These are phyloP conservation scores for Clarias pachynema DNA, from an alignment of 2,797 vertebrate genomes.

Conservation along the genomic window DNA sequence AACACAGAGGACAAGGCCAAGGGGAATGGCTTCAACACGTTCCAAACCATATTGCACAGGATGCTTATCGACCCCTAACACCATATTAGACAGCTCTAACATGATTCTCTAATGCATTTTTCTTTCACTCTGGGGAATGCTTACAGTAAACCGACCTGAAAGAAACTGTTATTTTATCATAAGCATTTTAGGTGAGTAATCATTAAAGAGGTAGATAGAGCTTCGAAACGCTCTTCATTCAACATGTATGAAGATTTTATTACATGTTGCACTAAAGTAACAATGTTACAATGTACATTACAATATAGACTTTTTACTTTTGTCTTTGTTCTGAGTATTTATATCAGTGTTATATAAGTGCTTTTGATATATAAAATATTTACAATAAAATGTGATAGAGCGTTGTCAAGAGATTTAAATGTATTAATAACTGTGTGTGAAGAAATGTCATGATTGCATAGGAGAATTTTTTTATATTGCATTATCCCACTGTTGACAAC, in stretches of 20 bases:
- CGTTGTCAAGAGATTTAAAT: too few species aligned
- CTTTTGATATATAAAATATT: too few species aligned
- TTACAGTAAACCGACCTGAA: constrained; percentile 21
- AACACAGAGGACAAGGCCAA: constrained; percentile 36
- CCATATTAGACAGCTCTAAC: constrained; percentile 24
- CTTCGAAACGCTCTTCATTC: not conserved
- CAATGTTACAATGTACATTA: too few species aligned
- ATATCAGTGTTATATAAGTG: too few species aligned
- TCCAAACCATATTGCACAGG: constrained; percentile 5
- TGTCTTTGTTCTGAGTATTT: too few species aligned
- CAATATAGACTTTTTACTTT: too few species aligned
- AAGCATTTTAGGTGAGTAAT: constrained; percentile 2
- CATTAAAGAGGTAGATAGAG: not conserved
- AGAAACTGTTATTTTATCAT: constrained; percentile 20
- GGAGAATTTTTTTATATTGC: too few species aligned
- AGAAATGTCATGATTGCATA: too few species aligned
- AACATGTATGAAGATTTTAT: not conserved
- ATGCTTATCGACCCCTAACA: constrained; percentile 10
- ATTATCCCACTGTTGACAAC: too few species aligned
- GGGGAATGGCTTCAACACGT: constrained; percentile 19
- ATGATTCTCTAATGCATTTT: constrained; percentile 20
- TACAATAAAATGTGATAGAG: too few species aligned
- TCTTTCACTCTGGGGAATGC: constrained; percentile 35
- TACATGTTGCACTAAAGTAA: too few species aligned
- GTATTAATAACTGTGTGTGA: too few species aligned